phyloP scores from a whole-genome alignment of 2,888 invertebrate genomes.

The Anodontia alba region DNA sequence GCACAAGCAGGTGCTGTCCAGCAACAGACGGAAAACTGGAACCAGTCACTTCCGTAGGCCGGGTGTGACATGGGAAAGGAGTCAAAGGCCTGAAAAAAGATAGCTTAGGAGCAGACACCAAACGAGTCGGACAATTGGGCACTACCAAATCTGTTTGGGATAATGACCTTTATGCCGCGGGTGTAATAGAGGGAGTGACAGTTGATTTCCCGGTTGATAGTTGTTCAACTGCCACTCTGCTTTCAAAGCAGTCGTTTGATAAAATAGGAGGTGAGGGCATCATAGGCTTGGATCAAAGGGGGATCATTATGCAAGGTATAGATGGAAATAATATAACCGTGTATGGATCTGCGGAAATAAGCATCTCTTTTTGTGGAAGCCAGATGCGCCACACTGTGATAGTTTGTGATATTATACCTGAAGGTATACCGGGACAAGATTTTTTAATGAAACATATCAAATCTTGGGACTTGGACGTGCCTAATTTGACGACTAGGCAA shows the following conservation, averaged over 20 bases:
- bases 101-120: background rate
- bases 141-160: background rate
- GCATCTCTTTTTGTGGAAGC: background rate
- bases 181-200: background rate
- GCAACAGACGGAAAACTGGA: slow-evolving; percentile 17
- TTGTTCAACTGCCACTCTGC: background rate
- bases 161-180: background rate
- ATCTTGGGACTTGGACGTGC: background rate
- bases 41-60: slow-evolving; percentile 34
- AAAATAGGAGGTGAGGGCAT: background rate
- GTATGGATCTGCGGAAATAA: slow-evolving; percentile 3
- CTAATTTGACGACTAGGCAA: background rate
- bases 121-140: slow-evolving; percentile 15
- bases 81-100: slow-evolving; percentile 16
- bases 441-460: slow-evolving; percentile 28
- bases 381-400: no score
- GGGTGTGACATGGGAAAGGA: slow-evolving; percentile 3
- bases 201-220: background rate
- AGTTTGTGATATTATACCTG: slow-evolving; percentile 28
- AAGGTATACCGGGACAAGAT: no score
- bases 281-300: background rate
- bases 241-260: slow-evolving; percentile 3
- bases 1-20: background rate
- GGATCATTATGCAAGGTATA: slow-evolving; percentile 16
- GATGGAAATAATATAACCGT: slow-evolving; percentile 13